These are phyloP conservation scores for Catotricha subobsoleta DNA, from an alignment of 2,888 invertebrate species.

Conservation along the genomic window DNA sequence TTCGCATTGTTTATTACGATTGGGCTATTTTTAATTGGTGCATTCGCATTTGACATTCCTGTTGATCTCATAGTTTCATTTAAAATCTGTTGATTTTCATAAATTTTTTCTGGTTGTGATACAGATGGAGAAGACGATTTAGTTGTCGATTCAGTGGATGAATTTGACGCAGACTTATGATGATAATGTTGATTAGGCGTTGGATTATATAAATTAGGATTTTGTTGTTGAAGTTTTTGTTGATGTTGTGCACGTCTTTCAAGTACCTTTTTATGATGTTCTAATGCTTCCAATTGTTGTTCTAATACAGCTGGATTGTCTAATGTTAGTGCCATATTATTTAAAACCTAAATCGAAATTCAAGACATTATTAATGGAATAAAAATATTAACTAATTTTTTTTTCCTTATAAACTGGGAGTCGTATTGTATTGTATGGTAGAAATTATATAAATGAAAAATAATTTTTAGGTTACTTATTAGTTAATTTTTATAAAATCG, in stretches of 20 bases:
- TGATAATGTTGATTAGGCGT: background rate
- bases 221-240: background rate
- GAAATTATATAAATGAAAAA: no score
- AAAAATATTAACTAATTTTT: no score
- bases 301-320: slow-evolving; percentile 27
- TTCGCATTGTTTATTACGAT: background rate
- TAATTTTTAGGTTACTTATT: no score
- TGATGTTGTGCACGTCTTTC: slow-evolving; percentile 15
- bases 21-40: background rate
- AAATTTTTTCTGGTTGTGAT: slow-evolving; percentile 1
- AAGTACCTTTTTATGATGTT: slow-evolving; percentile 28
- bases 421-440: no score
- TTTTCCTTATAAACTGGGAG: no score
- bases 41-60: slow-evolving; percentile 9
- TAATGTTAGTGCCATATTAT: slow-evolving; percentile 20
- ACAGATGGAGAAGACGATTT: no score
- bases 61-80: slow-evolving; percentile 23
- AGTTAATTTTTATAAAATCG: no score
- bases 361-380: no score
- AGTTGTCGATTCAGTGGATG: background rate
- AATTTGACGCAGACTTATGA: background rate
- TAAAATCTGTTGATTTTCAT: slow-evolving; percentile 8
- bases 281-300: slow-evolving; percentile 26
- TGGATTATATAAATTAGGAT: background rate
- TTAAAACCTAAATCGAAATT: no score